phyloP scores from a whole-genome alignment of 2,797 vertebrate genomes.

The Scleropages formosus region DNA sequence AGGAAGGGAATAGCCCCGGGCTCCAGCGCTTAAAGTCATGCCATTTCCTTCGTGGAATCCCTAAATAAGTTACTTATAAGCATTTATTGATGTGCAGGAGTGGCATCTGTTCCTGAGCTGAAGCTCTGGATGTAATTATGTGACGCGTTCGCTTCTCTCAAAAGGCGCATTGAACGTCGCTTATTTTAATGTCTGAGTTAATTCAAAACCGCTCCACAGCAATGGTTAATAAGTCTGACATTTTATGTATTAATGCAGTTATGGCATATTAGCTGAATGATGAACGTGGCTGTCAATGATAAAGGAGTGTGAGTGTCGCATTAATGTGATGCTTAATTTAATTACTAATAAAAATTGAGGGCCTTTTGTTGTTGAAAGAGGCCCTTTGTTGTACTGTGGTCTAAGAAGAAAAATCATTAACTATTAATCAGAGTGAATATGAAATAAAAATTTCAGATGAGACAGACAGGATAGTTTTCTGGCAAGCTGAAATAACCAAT shows the following conservation, averaged over 20 bases:
- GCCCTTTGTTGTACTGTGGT: too few species aligned
- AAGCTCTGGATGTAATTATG: constrained; percentile 73
- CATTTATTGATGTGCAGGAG: constrained; percentile 79
- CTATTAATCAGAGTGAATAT: too few species aligned
- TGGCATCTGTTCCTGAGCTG: constrained; percentile 74
- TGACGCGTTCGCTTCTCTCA: constrained; percentile 72
- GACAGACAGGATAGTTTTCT: constrained; percentile 5
- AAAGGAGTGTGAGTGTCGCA: constrained; percentile 46
- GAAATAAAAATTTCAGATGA: constrained; percentile 16
- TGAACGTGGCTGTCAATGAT: constrained; percentile 50
- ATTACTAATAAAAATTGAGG: too few species aligned
- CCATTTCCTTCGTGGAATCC: constrained; percentile 77
- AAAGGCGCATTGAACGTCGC: constrained; percentile 58
- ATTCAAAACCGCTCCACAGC: constrained; percentile 62
- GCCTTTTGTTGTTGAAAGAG: too few species aligned
- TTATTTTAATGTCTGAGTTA: background rate
- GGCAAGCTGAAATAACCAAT: constrained; percentile 41
- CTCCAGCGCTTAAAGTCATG: constrained; percentile 75
- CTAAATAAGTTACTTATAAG: constrained; percentile 83
- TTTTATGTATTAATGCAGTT: constrained; percentile 74
- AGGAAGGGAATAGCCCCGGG: constrained; percentile 62
- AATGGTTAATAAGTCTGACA: constrained; percentile 60
- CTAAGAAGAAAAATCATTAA: too few species aligned
- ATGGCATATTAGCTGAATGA: constrained; percentile 67
- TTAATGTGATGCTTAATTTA: background rate